Conservation (phyloP, 2,113 vertebrate species). For the Sylvia atricapilla region DNA sequence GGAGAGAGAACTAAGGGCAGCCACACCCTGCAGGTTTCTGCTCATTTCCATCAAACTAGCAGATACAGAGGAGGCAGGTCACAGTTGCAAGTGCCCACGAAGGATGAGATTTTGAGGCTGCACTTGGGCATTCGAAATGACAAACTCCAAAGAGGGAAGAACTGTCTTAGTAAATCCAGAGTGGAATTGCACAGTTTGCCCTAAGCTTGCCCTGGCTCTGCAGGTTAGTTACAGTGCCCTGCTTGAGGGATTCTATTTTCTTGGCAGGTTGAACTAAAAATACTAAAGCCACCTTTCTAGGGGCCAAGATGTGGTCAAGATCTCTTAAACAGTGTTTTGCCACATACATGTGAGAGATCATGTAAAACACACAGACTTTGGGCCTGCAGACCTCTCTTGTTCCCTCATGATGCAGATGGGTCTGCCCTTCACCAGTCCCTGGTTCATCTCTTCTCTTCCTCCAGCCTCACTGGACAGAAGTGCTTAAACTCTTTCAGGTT, state of each 20-base stretch:
- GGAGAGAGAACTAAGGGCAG: background rate
- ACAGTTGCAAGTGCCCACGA: background rate
- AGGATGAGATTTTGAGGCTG: background rate
- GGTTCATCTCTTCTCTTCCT: background rate
- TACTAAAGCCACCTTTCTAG: background rate
- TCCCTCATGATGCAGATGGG: background rate
- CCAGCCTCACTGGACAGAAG: background rate
- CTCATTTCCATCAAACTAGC: background rate
- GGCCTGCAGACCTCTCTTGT: background rate
- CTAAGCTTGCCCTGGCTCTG: background rate
- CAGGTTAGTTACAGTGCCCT: background rate
- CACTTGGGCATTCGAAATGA: background rate
- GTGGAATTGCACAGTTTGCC: background rate
- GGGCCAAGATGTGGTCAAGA: background rate
- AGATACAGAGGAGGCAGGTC: background rate
- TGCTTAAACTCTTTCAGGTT: background rate
- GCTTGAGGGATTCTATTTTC: background rate
- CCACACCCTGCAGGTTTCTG: background rate
- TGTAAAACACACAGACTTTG: background rate
- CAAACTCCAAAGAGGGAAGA: background rate
- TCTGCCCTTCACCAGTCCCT: background rate
- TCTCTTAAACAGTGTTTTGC: background rate
- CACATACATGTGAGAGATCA: accelerated
- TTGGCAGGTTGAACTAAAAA: background rate
- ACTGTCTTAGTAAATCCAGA: background rate